Evolutionary conservation across 1,140 invertebrate genomes (phyloP).

Genomic region (Thaumetopoea pityocampa): DNA sequence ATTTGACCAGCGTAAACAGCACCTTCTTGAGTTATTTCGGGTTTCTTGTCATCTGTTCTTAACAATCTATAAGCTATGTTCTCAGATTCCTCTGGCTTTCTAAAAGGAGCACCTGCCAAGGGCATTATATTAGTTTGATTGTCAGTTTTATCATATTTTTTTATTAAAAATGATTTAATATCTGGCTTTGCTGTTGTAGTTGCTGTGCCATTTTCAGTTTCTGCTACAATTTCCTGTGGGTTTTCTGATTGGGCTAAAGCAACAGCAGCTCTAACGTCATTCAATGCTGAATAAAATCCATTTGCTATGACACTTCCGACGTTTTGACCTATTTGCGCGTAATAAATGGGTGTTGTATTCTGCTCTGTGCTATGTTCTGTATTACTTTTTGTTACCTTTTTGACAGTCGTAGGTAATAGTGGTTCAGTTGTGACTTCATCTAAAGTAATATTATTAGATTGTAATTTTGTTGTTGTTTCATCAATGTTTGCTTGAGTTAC

Average conservation of each 20-base stretch:
- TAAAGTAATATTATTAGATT: slow-evolving; percentile 37
- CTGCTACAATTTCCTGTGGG: slow-evolving; percentile 16
- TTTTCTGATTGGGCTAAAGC: slow-evolving; percentile 38
- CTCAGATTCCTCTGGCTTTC: slow-evolving; percentile 46
- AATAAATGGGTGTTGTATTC: slow-evolving; percentile 53
- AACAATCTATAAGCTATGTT: slow-evolving; percentile 60
- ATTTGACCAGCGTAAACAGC: slow-evolving; percentile 53
- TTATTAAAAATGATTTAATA: slow-evolving; percentile 39
- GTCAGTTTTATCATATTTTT: slow-evolving; percentile 36
- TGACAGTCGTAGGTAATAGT: slow-evolving; percentile 33
- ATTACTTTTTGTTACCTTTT: slow-evolving; percentile 38
- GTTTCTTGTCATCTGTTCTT: slow-evolving; percentile 39
- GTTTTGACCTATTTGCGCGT: slow-evolving; percentile 53
- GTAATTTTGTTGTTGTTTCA: slow-evolving; percentile 27
- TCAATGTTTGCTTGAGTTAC: slow-evolving; percentile 39
- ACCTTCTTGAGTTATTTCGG: slow-evolving; percentile 46
- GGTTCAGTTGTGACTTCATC: slow-evolving; percentile 35
- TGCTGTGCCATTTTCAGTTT: slow-evolving; percentile 26
- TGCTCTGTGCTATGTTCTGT: slow-evolving; percentile 37
- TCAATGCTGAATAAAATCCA: slow-evolving; percentile 56
- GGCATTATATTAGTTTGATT: slow-evolving; percentile 36
- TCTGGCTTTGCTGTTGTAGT: slow-evolving; percentile 36
- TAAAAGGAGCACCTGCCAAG: slow-evolving; percentile 43
- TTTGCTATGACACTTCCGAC: slow-evolving; percentile 47
- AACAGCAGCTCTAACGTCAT: slow-evolving; percentile 52